Base-by-base conservation (phyloP, 2,797 vertebrate species). In the Novumbra hubbsi region DNA sequence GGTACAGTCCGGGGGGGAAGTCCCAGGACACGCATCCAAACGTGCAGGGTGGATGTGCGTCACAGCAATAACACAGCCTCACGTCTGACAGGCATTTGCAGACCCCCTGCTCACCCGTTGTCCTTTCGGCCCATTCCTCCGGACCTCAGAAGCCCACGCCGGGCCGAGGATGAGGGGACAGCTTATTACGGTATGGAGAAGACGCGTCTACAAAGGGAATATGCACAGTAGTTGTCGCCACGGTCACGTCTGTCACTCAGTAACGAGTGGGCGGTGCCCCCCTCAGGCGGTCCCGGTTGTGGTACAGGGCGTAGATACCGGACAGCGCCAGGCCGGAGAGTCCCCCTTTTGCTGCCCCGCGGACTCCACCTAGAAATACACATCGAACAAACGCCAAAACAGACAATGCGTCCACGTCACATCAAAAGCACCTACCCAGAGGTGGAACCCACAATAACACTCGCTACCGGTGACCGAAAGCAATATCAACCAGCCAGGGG, bases 251-350 rank as follows among this genome's bases (percentile, higher is more conserved):
- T 0, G 30, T 71, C 60, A 17, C 5, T 14, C 38, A 96, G 92
- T 78, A 94, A 79, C 92, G 91, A 11, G 65, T 76, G 8, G 90
- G 73, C 1, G 93, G 65, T 34, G 89, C 90, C 49, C 91, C 92
- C 85, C 91, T 95, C 89, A 95, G 90, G 76, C 93, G 94, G 84
- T 95, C 92, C 94, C 95, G 95, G 90, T 95, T 95, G 76, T 93
- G 94, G 76, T 93, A 96, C 0, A 96, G 85, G 21, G 94, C 92
- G 11, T 95, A 96, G 74, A 94, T 88, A 78, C 93, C 88, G 0
- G 94, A 94, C 0, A 96, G 89, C 0, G 89, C 91, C 45, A 95
- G 84, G 2, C 95, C 95, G 0, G 87, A 86, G 0, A 94, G 28
- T 0, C 94, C 95, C 0, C 95, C 95, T 50, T 93, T 88, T 0